These are phyloP conservation scores for Entelurus aequoreus DNA, from an alignment of 2,113 vertebrate genomes.

Conservation along the genomic window DNA sequence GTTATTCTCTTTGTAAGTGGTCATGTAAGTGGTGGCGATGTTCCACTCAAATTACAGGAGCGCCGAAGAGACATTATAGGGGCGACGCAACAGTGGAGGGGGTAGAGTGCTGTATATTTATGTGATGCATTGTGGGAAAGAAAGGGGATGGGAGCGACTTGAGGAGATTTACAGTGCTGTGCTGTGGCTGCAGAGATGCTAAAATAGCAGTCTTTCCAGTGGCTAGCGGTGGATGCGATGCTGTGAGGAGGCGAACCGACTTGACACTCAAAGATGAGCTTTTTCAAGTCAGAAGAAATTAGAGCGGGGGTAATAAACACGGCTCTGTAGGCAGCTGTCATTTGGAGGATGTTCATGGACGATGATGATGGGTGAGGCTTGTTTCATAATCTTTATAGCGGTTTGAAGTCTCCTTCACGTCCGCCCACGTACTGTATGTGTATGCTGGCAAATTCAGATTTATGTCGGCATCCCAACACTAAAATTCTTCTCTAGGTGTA, in stretches of 20 bases:
- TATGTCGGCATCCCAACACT: conserved; percentile 14
- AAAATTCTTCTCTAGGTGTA: conserved; percentile 34
- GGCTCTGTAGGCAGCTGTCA: conserved; percentile 46
- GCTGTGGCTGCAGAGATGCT: conserved; percentile 48
- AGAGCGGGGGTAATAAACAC: conserved; percentile 28
- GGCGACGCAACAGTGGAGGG: conserved; percentile 8
- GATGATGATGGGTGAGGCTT: conserved; percentile 39
- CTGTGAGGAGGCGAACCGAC: conserved; percentile 37
- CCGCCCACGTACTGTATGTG: conserved; percentile 11
- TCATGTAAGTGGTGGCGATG: background rate
- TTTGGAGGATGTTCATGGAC: conserved; percentile 34
- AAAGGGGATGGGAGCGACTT: conserved; percentile 46
- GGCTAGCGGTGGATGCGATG: conserved; percentile 33
- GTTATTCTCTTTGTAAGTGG: background rate
- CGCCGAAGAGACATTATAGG: conserved; percentile 8
- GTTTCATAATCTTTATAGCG: conserved; percentile 18
- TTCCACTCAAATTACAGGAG: conserved; percentile 22
- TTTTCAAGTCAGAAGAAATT: conserved; percentile 38
- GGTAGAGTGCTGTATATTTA: conserved; percentile 36
- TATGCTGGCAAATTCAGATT: conserved; percentile 2
- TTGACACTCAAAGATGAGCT: conserved; percentile 32
- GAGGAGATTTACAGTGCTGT: conserved; percentile 57
- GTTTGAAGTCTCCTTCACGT: conserved; percentile 8
- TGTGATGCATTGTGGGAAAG: conserved; percentile 60
- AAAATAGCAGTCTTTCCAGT: conserved; percentile 45